Evolutionary conservation across 2,888 invertebrate genomes (phyloP), one percentile per base, ranked within the genome.

Genomic region (Heliconius cydno): DNA sequence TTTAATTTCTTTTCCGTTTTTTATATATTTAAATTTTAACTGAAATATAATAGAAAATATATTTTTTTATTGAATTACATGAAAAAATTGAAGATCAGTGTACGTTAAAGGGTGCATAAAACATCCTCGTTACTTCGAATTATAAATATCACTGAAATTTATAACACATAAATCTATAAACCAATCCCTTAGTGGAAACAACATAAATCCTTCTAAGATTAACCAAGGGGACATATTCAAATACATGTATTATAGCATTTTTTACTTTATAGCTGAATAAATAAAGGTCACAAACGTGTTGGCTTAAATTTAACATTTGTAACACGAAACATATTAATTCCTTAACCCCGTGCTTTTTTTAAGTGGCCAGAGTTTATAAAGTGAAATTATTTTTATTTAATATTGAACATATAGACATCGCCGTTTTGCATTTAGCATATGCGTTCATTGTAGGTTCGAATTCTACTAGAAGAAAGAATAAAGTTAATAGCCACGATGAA

Each of bases 121-220:
- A 13, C 25, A 63, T 28, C 15, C 6, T 65, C 28, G 15, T 28
- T 65, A 28, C 15, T 12, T 65, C 28, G 7, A 41, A 25, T 9
- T 41, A 70, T 41, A 60, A 60, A 60, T 60, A 73, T 60, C n/a
- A 57, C 72, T 34, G 34, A 52, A 57, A 75, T 75, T n/a, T 75
- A 65, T 28, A 38, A 46, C 12, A 13, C 60, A 46, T 79, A 79
- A 79, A 75, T 79, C 60, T 78, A 60, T 19, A 74, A 68, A 22
- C 75, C 66, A 79, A 79, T 75, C 63, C 22, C 67, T 60, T 70
- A 75, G 68, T 68, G 68, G 75, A 70, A 75, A 46, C 75, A 70
- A 79, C 79, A 79, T 79, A 79, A 79, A 79, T 79, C 74, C 75
- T 68, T 74, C 41, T 63, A 79, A 79, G 41, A 75, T 46, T 75